phyloP scores from a whole-genome alignment of 30 jellyfish, hydroid and myxozoan genomes.

The Cassiopea xamachana region DNA sequence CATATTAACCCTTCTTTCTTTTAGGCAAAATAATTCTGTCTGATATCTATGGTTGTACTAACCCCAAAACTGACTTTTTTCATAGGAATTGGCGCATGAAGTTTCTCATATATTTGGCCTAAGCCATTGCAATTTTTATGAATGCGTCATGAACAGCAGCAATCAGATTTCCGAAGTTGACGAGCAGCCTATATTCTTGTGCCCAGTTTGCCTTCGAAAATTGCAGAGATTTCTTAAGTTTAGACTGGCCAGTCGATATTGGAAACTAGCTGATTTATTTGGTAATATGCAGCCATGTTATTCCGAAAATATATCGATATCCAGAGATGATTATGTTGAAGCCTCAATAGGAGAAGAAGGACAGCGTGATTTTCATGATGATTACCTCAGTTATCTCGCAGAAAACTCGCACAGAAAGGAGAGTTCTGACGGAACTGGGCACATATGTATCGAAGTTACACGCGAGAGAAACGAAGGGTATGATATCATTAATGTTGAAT shows the following conservation, averaged over 20 bases:
- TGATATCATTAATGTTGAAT: slow-evolving; percentile 71
- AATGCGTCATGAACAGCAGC: slow-evolving; percentile 87
- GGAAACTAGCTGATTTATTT: slow-evolving; percentile 42
- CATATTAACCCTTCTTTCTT: too few species aligned
- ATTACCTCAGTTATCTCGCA: neutral
- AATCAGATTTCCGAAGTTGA: slow-evolving; percentile 68
- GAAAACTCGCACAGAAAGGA: neutral
- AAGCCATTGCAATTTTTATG: slow-evolving; percentile 86
- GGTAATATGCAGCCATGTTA: slow-evolving; percentile 47
- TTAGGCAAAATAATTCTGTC: too few species aligned
- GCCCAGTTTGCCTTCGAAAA: slow-evolving; percentile 97
- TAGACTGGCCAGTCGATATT: slow-evolving; percentile 64
- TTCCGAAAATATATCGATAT: slow-evolving; percentile 21
- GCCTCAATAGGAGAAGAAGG: slow-evolving; percentile 5
- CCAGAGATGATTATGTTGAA: slow-evolving; percentile 10
- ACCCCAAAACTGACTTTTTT: neutral
- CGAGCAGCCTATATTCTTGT: slow-evolving; percentile 84
- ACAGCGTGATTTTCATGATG: neutral
- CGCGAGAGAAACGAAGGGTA: slow-evolving; percentile 62
- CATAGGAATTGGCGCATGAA: slow-evolving; percentile 87
- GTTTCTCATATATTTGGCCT: slow-evolving; percentile 89
- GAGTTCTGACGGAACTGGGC: slow-evolving; percentile 42
- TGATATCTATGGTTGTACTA: too few species aligned
- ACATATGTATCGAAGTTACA: slow-evolving; percentile 65
- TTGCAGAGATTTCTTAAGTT: slow-evolving; percentile 81